phyloP scores from a whole-genome alignment of 1,140 invertebrate genomes.

The Drosophila pseudoobscura region DNA sequence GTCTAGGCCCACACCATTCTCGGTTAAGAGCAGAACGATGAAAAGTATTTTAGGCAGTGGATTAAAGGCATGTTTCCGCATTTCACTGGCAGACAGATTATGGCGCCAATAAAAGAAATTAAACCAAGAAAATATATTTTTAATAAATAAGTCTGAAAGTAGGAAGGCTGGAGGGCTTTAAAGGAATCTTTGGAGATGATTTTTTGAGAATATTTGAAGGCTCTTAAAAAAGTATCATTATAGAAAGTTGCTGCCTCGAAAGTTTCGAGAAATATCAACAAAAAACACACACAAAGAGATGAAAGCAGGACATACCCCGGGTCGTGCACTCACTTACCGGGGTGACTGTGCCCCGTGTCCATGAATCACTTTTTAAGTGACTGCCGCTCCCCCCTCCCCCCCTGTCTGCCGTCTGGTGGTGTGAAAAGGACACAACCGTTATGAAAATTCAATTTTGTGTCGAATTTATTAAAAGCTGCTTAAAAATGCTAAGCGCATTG shows the following conservation, averaged over 20 bases:
- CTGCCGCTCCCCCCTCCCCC: constrained; percentile 15
- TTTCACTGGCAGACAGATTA: no score
- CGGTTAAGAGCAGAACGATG: not conserved
- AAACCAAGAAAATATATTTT: no score
- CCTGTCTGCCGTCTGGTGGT: constrained; percentile 36
- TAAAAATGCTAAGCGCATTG: constrained; percentile 74
- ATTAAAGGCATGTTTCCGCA: no score
- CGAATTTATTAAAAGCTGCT: constrained; percentile 83
- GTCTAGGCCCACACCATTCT: not conserved
- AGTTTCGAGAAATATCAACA: not conserved
- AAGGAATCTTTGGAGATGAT: no score
- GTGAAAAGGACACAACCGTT: constrained; percentile 68
- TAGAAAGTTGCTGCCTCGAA: not conserved
- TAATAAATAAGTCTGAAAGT: no score
- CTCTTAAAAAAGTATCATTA: no score
- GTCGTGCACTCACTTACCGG: constrained; percentile 36
- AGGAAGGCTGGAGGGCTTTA: no score
- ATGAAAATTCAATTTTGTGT: constrained; percentile 83
- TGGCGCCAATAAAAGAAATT: no score
- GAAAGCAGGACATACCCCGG: constrained; percentile 9
- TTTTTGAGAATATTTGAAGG: not conserved
- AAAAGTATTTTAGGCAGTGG: not conserved
- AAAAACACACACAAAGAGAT: constrained; percentile 16
- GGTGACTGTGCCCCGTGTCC: constrained; percentile 51
- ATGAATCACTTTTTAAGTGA: constrained; percentile 82